Evolutionary conservation across 2,888 invertebrate genomes (phyloP).

Genomic region (Brachyopa scutellaris): DNA sequence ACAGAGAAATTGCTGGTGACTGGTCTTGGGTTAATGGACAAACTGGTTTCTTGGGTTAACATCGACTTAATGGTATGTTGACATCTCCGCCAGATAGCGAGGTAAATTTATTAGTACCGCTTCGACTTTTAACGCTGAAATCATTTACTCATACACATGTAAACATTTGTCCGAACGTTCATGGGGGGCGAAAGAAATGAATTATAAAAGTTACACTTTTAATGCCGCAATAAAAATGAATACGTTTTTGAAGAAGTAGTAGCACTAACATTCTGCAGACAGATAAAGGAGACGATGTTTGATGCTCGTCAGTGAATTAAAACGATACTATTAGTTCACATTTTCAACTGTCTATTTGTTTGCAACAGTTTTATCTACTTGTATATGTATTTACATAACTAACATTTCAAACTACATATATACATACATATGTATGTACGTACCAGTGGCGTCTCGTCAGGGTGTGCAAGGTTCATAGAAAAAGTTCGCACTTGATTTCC

Average conservation of each 20-base stretch:
- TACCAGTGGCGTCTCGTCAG: no score
- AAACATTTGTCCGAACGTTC: slow-evolving; percentile 52
- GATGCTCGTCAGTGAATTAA: no score
- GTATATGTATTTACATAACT: no score
- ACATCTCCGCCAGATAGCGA: slow-evolving; percentile 63
- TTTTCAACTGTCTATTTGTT: no score
- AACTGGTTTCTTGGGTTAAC: slow-evolving; percentile 53
- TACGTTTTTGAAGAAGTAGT: not conserved
- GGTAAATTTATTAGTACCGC: slow-evolving; percentile 56
- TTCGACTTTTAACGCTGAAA: slow-evolving; percentile 30
- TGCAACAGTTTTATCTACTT: no score
- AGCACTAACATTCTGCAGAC: not conserved
- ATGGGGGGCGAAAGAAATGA: slow-evolving; percentile 30
- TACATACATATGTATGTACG: no score
- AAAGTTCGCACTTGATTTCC: no score
- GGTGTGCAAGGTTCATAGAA: no score
- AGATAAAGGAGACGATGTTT: no score
- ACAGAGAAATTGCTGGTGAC: slow-evolving; percentile 39
- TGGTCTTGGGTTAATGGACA: slow-evolving; percentile 61
- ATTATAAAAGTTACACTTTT: slow-evolving; percentile 44
- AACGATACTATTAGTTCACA: no score
- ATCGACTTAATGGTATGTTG: slow-evolving; percentile 65
- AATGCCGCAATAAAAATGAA: slow-evolving; percentile 37
- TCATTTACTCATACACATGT: slow-evolving; percentile 64
- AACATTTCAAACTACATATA: no score